Conservation (phyloP, 2,797 vertebrate genomes). For the Lepilemur ruficaudatus region DNA sequence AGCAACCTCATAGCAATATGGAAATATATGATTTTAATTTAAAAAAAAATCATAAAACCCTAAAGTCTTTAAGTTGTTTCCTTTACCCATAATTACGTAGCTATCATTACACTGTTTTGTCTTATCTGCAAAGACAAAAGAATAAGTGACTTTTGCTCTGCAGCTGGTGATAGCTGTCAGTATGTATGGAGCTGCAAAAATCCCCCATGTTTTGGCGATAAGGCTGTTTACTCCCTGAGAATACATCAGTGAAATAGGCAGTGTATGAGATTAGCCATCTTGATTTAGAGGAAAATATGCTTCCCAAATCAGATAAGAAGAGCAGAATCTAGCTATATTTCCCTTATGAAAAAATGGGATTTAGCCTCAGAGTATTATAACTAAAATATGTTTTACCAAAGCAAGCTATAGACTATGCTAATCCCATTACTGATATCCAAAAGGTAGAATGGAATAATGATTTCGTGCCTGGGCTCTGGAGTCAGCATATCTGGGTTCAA, state of each 20-base stretch:
- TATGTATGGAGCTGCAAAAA: neutral
- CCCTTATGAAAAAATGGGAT: neutral
- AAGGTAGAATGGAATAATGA: neutral
- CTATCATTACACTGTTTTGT: neutral
- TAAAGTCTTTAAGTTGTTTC: neutral
- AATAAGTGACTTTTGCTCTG: neutral
- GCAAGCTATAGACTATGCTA: neutral
- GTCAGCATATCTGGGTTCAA: neutral
- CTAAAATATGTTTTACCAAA: neutral
- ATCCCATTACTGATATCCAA: neutral
- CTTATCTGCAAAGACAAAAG: neutral
- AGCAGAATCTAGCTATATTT: neutral
- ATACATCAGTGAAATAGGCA: neutral
- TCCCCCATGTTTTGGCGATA: neutral
- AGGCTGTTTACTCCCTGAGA: neutral
- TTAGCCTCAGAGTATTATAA: neutral
- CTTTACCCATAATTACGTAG: neutral
- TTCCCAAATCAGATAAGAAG: constrained; percentile 23
- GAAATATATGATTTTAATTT: constrained; percentile 46
- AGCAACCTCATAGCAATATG: constrained; percentile 40
- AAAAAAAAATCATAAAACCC: neutral
- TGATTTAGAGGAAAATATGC: neutral
- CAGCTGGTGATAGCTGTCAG: neutral
- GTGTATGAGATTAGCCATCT: neutral
- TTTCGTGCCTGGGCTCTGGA: neutral